Conservation (phyloP, 2,113 vertebrate species). For the Jaculus jaculus region DNA sequence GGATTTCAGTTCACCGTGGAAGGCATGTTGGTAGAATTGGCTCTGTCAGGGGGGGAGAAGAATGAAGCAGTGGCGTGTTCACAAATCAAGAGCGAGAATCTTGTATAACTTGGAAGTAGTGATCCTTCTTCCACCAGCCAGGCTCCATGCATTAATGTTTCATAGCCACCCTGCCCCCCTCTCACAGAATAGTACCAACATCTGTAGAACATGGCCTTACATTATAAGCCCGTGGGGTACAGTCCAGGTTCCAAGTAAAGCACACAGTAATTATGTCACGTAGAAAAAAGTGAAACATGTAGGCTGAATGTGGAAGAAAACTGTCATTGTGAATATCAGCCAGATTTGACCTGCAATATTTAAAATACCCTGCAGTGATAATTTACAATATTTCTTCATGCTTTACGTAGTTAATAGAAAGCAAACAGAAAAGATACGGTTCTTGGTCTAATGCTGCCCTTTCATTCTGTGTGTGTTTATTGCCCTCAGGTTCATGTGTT, state of each 20-base stretch:
- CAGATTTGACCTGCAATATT: not conserved
- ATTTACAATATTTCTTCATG: conserved; percentile 29
- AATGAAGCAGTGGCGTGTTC: too few species aligned
- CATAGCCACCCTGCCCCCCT: too few species aligned
- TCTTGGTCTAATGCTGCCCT: not conserved
- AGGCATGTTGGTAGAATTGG: not conserved
- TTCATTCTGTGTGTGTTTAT: conserved; percentile 15
- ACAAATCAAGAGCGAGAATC: not conserved
- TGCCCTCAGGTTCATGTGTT: not conserved
- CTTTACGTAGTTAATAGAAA: conserved; percentile 16
- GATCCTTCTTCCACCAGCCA: not conserved
- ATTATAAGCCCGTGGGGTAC: not conserved
- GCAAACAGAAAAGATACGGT: not conserved
- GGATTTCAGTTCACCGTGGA: not conserved
- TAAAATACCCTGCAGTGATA: conserved; percentile 3
- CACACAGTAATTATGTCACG: not conserved
- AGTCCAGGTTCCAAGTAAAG: not conserved
- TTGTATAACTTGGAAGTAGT: too few species aligned
- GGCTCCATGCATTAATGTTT: not conserved
- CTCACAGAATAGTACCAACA: not conserved
- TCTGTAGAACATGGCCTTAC: not conserved
- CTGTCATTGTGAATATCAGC: not conserved
- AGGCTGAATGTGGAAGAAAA: not conserved
- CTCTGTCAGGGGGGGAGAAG: too few species aligned
- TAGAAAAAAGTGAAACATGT: not conserved